phyloP scores from a whole-genome alignment of 2,888 invertebrate genomes.

The Morpho helenor region DNA sequence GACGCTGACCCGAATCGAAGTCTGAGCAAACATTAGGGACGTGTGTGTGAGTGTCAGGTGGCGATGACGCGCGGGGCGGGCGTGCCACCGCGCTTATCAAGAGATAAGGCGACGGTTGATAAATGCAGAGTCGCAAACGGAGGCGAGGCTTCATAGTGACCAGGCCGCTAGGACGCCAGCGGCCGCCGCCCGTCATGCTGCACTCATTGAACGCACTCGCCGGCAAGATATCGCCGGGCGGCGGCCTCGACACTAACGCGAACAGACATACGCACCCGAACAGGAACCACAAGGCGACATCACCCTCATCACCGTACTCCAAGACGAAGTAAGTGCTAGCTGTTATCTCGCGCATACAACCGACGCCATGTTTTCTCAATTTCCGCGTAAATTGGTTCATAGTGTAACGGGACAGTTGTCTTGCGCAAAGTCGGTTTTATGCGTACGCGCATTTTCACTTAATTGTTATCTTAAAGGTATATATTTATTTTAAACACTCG shows the following conservation, averaged over 20 bases:
- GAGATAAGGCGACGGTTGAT: slow-evolving; percentile 70
- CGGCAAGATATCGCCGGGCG: slow-evolving; percentile 92
- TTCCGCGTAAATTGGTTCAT: background rate
- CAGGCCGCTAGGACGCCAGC: slow-evolving; percentile 63
- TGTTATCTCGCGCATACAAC: slow-evolving; percentile 6
- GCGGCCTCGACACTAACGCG: slow-evolving; percentile 84
- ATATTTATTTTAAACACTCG: no score
- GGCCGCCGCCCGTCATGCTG: slow-evolving; percentile 85
- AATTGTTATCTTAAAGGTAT: no score
- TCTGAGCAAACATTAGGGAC: slow-evolving; percentile 42
- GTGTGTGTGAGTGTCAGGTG: slow-evolving; percentile 52
- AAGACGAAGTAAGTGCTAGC: slow-evolving; percentile 70
- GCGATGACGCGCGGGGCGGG: slow-evolving; percentile 75
- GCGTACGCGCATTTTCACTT: background rate
- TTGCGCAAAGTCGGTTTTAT: background rate
- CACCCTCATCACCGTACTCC: slow-evolving; percentile 70
- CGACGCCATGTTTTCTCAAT: background rate
- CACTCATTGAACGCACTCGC: slow-evolving; percentile 93
- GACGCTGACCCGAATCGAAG: slow-evolving; percentile 61
- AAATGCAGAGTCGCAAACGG: slow-evolving; percentile 54
- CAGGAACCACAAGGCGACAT: slow-evolving; percentile 68
- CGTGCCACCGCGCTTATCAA: slow-evolving; percentile 76
- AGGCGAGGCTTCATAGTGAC: slow-evolving; percentile 69
- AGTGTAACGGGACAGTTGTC: no score
- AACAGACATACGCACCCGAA: slow-evolving; percentile 80